A percentile compares a stretch with the other conserved stretches of the same genome.
phyloP scores from a whole-genome alignment of 1,140 invertebrate genomes.

The Drosophila funebris region DNA sequence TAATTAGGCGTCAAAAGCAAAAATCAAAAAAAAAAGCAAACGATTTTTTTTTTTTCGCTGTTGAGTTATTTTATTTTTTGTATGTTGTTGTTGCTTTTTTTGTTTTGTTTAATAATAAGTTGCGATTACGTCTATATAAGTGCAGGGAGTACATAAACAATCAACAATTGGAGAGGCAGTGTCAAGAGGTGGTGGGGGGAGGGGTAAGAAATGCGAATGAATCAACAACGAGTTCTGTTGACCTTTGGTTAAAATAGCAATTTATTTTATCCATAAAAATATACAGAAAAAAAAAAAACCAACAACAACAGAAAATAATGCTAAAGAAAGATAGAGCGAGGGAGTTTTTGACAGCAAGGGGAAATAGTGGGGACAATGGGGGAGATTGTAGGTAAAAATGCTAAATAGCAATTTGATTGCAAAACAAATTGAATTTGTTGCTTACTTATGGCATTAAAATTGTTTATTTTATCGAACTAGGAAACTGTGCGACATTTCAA shows the following conservation, averaged over 20 bases:
- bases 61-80: no score
- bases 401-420: slow-evolving; percentile 27
- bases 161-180: slow-evolving; percentile 1
- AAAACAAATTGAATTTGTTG: slow-evolving; percentile 33
- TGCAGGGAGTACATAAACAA: slow-evolving; percentile 36
- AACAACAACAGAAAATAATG: slow-evolving; percentile 5
- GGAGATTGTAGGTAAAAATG: neutral
- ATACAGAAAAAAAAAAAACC: neutral
- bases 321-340: slow-evolving; percentile 4
- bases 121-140: slow-evolving; percentile 51
- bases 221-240: slow-evolving; percentile 49
- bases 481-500: slow-evolving; percentile 35
- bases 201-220: slow-evolving; percentile 28
- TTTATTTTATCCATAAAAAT: slow-evolving; percentile 34
- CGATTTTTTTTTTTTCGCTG: neutral
- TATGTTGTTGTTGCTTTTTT: no score
- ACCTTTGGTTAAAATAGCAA: slow-evolving; percentile 51
- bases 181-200: neutral
- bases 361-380: neutral
- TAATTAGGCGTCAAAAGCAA: slow-evolving; percentile 68
- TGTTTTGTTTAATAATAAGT: slow-evolving; percentile 26
- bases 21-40: slow-evolving; percentile 56
- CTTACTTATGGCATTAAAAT: slow-evolving; percentile 17
- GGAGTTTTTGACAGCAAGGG: neutral
- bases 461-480: slow-evolving; percentile 42